Evolutionary conservation across 2,113 vertebrate genomes (phyloP), one percentile per base, ranked within the genome.

Genomic region (Eulemur rufifrons): DNA sequence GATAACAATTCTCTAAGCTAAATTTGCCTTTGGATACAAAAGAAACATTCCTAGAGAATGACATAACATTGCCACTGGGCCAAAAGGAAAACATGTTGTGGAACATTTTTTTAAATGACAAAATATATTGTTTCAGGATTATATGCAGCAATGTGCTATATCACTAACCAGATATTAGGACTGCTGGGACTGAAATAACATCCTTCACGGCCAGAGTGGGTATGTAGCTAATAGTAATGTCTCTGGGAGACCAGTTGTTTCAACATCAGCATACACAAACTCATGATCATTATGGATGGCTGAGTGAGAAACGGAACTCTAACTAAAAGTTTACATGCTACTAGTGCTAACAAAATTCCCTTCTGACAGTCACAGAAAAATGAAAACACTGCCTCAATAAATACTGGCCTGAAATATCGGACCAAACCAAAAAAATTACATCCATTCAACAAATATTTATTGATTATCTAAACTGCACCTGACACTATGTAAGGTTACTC

Each of bases 1-100:
- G 98, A 98, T 98, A 98, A 98, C 96, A 97, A 97, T 98, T 98
- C 97, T 96, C 64, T 98, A 97, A 97, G 92, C 97, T 98, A 89
- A 95, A 97, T 97, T 98, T 98, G 97, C 96, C 95, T 97, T 94
- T 97, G 97, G 96, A 97, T 97, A 91, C 93, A 97, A 96, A 68
- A 95, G 97, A 96, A 88, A 92, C 97, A 98, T 98, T 98, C 98
- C 91, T 96, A n/a, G 80, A 97, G 94, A 64, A 97, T 98, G 98
- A 98, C 87, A 95, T 97, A 97, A 92, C 50, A 93, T 98, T 97
- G 93, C 97, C 96, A 97, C 92, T 94, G 93, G 95, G 98, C 98
- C 96, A 98, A 97, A 97, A 98, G 93, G 81, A 82, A 97, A 64
- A 95, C 10, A 89, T 71, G 85, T 95, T 94, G 54, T 0, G 71